Base-by-base conservation (phyloP, 2,888 invertebrate genomes). In the Hipparchia semele region DNA sequence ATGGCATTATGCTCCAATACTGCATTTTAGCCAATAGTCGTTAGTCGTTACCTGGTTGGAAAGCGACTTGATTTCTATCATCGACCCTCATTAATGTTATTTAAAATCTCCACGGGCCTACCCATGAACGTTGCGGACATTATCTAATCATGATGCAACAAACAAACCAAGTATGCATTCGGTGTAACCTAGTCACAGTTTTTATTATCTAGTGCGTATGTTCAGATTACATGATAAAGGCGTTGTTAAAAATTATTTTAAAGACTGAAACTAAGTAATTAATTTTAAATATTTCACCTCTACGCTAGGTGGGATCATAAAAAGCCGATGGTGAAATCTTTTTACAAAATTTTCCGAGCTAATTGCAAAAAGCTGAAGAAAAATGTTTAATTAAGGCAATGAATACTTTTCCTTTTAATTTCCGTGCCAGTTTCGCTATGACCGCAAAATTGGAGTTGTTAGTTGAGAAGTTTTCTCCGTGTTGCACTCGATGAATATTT, bases 361-460 rank as follows among this genome's bases (percentile, higher is more conserved):
- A 69, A 69, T 69, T 60, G 68, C 60, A 69, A 69, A 69, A 51
- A 61, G 60, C 68, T 39, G 23, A 51, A 61, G 39, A 69, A 69
- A 69, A 53, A 69, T 61, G 61, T 51, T 69, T 69, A 69, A 69
- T 69, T 69, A 69, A 69, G n/a, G 61, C 69, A 61, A 61, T 53
- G 61, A 61, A 53, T 69, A 60, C 61, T 53, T 69, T 69, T 61
- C 61, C 61, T 69, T 61, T 61, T 53, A 61, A 61, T 61, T 61
- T 69, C 60, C 61, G 51, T 45, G 53, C 60, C 51, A 61, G 51
- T 59, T 68, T 68, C 60, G 61, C 53, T 61, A 61, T 61, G 69
- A 61, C 69, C 69, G 69, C 69, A 69, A 69, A 69, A 69, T 69
- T 69, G 69, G 60, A 69, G 69, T 68, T 68, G 60, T 69, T 61